Base-by-base conservation (phyloP, 2,113 vertebrate species). In the Erpornis zantholeuca region DNA sequence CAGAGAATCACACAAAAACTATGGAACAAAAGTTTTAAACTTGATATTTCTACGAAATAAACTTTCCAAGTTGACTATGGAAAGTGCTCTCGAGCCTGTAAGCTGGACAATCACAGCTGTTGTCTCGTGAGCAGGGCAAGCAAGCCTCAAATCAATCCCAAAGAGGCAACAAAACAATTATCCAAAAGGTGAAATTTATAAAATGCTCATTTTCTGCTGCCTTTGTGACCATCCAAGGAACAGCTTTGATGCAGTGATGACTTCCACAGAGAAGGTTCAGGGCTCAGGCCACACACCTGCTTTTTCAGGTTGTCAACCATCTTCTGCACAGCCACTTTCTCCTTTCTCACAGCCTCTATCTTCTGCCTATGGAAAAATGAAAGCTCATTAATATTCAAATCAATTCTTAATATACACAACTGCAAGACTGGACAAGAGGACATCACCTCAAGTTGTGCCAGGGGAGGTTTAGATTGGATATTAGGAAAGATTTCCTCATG, bases 231-330 rank as follows among this genome's bases (percentile, higher is more conserved):
- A 6, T 3, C 4, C 44, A 44, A 79, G 25, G 29, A 77, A 24
- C 23, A 79, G 44, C 27, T 85, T 65, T 75, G 28, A 21, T 3
- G 13, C 50, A 70, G n/a, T 9, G 49, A 24, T 23, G 19, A 22
- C 24, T 54, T 40, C 47, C 7, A 19, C n/a, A 86, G 64, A 36
- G n/a, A 42, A 45, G 23, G 7, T 31, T 49, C 33, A 9, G 20
- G 40, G 57, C 33, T 89, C 40, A 59, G 69, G 24, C 14, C 49
- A 7, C 22, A 40, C 95, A 99, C 99, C 98, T 99, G 98, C 90
- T 98, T 98, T 73, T 98, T 98, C 85, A 99, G 97, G 87, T 91
- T 98, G 84, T 99, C 98, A 13, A 97, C 98, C 86, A 98, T 97
- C 90, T 98, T 98, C 71, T 99, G 98, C 66, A 98, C 96, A 15